Conservation (phyloP, 2,888 invertebrate species). For the Xanthia icteritia region DNA sequence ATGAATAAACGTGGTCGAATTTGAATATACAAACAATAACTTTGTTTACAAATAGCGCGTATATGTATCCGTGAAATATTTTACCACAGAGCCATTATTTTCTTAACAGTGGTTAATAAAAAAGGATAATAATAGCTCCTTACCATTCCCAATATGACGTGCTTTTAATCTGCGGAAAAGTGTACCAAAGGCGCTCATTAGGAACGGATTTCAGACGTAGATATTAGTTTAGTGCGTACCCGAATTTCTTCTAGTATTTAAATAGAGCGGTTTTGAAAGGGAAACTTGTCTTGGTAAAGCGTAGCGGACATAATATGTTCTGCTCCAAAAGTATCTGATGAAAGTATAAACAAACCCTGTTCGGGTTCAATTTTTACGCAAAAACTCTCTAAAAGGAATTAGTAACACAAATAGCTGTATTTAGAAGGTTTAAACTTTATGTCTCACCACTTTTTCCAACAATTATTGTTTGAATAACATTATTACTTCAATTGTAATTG, state of each 20-base stretch:
- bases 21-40: slow-evolving; percentile 20
- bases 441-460: not conserved
- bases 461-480: not conserved
- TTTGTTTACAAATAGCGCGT: slow-evolving; percentile 1
- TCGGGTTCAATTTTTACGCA: not conserved
- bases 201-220: not conserved
- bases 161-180: not conserved
- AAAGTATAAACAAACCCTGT: not conserved
- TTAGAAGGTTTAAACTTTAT: not conserved
- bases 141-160: not conserved
- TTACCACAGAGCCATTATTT: not conserved
- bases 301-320: not conserved
- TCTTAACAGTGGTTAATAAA: not conserved
- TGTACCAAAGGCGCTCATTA: not conserved
- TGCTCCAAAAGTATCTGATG: not conserved
- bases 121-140: not conserved
- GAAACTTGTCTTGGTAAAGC: not conserved
- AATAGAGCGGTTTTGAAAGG: not conserved
- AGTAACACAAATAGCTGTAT: not conserved
- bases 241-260: not conserved
- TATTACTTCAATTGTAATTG: not conserved
- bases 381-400: not conserved
- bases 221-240: not conserved
- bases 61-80: slow-evolving; percentile 1
- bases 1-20: slow-evolving; percentile 1